These are phyloP conservation scores for Crax fasciolata DNA, from an alignment of 2,797 vertebrate species.

Conservation along the genomic window DNA sequence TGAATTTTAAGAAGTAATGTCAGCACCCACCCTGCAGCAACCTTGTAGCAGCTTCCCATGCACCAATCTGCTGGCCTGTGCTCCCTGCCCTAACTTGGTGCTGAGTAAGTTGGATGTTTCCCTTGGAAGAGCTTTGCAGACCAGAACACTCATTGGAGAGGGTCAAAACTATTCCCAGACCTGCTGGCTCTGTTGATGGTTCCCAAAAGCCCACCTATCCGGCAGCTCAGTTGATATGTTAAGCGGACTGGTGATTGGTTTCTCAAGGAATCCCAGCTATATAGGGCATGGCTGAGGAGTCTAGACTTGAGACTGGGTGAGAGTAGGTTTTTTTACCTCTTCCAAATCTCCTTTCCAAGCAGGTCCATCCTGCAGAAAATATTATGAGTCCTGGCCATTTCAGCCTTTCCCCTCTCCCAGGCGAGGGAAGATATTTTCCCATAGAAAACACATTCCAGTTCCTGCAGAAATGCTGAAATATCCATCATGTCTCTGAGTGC, in stretches of 20 bases:
- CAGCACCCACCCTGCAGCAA: not conserved
- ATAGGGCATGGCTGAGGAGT: not conserved
- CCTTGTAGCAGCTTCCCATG: not conserved
- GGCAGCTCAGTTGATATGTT: not conserved
- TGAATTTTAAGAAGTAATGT: not conserved
- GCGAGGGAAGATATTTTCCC: not conserved
- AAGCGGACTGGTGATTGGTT: not conserved
- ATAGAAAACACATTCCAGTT: not conserved
- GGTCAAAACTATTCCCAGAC: not conserved
- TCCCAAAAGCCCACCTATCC: not conserved
- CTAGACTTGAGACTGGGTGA: not conserved
- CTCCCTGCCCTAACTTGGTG: not conserved
- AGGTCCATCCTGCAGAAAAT: not conserved
- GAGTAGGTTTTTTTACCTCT: accelerated
- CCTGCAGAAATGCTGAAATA: not conserved
- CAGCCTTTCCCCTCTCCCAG: not conserved
- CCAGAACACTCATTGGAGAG: no score
- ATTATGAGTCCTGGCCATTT: not conserved
- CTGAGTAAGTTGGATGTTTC: not conserved
- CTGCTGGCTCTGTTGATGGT: not conserved
- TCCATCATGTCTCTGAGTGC: not conserved
- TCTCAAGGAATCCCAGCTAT: not conserved
- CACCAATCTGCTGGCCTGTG: accelerated
- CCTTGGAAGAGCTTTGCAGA: not conserved
- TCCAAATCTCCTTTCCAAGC: not conserved